Conservation (phyloP, 2,797 vertebrate genomes). For the Macrochelys suwanniensis region DNA sequence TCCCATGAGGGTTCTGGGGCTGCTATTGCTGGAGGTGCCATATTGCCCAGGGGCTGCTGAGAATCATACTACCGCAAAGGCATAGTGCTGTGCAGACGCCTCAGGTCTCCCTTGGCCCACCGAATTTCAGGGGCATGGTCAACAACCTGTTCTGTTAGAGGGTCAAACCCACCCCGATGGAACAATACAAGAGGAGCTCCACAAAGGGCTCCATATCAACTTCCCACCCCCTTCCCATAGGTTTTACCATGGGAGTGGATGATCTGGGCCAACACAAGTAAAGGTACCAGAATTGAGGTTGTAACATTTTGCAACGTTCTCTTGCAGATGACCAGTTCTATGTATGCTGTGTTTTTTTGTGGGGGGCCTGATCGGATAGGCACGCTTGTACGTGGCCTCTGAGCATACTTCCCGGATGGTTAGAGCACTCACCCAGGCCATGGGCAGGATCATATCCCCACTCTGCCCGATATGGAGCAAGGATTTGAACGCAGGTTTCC, state of each 20-base stretch:
- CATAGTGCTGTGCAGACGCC: too few relatives aligned
- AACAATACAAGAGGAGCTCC: not conserved
- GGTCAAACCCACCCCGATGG: not conserved
- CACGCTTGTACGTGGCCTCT: too few relatives aligned
- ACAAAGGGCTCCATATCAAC: not conserved
- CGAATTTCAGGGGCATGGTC: not conserved
- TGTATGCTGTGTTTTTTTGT: not conserved
- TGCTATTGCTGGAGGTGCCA: not conserved
- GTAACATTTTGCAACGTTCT: not conserved
- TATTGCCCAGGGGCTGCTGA: not conserved
- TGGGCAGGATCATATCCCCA: too few relatives aligned
- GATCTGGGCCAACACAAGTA: not conserved
- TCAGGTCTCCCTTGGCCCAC: not conserved
- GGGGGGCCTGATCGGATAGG: too few relatives aligned
- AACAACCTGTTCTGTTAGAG: not conserved
- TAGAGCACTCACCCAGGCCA: too few relatives aligned
- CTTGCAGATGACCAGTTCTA: not conserved
- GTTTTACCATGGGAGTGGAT: not conserved
- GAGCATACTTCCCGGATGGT: too few relatives aligned
- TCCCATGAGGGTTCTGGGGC: not conserved
- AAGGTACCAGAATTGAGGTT: not conserved
- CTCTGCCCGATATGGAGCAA: too few relatives aligned
- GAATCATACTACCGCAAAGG: not conserved
- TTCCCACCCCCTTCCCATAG: not conserved
- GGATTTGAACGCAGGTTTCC: too few relatives aligned